A percentile compares a stretch with the other conserved stretches of the same genome.
Evolutionary conservation across 37 sponge, comb jelly and placozoan species (phyloP).

Genomic region (Theonella swinhoei): DNA sequence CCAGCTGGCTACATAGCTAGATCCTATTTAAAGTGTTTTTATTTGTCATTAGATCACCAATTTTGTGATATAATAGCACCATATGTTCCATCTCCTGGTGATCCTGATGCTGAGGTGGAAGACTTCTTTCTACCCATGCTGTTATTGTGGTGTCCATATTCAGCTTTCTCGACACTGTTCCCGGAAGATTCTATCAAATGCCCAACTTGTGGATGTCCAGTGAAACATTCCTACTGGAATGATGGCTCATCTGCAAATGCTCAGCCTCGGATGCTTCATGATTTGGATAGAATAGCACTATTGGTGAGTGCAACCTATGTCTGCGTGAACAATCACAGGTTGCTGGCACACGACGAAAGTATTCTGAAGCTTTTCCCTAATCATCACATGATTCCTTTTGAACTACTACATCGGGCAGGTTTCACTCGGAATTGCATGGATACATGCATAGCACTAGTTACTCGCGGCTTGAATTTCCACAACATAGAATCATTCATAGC

Average conservation of each 20-base stretch:
- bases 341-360: constrained; percentile 30
- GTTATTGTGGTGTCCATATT: constrained; percentile 19
- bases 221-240: constrained; percentile 21
- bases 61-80: background rate
- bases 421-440: background rate
- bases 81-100: background rate
- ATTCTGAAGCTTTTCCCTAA: background rate
- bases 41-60: background rate
- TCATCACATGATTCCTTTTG: background rate
- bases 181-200: background rate
- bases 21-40: background rate
- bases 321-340: constrained; percentile 28
- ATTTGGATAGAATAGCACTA: constrained; percentile 1
- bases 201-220: background rate
- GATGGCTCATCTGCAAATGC: constrained; percentile 9
- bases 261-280: constrained; percentile 37
- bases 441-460: background rate
- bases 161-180: background rate
- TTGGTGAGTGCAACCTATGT: constrained; percentile 21
- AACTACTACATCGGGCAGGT: constrained; percentile 4
- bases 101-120: background rate
- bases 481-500: constrained; percentile 27
- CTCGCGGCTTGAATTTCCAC: constrained; percentile 19
- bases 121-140: constrained; percentile 16
- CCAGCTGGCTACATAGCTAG: background rate